Conservation (phyloP, 2,113 vertebrate species). For the Oreocharis arfaki region DNA sequence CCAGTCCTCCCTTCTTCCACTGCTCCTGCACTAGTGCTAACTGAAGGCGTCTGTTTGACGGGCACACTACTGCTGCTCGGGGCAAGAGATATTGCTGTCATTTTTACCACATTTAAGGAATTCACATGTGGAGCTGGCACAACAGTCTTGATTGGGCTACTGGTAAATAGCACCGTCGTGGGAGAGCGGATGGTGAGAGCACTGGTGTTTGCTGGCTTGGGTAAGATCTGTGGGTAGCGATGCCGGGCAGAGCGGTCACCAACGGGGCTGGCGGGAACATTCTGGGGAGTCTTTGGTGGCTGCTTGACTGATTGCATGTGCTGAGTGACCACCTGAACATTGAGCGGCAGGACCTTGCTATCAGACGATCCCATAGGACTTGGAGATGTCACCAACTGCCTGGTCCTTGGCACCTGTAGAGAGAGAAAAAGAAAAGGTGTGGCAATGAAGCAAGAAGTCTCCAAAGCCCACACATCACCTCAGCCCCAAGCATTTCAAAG, state of each 20-base stretch:
- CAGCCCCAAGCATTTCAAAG: not conserved
- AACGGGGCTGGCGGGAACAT: conserved; percentile 80
- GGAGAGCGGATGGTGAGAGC: conserved; percentile 90
- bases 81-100: conserved; percentile 91
- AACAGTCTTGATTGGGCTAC: conserved; percentile 93
- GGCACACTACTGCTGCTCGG: conserved; percentile 76
- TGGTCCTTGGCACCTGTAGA: conserved; percentile 84
- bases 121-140: conserved; percentile 89
- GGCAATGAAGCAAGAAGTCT: not conserved
- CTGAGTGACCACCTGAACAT: conserved; percentile 95
- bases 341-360: conserved; percentile 89
- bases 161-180: conserved; percentile 90
- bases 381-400: conserved; percentile 87
- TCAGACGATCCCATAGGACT: conserved; percentile 85
- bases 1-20: conserved; percentile 74
- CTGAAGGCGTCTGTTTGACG: conserved; percentile 81
- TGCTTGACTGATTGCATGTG: conserved; percentile 89
- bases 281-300: conserved; percentile 87
- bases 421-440: not conserved
- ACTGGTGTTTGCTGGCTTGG: conserved; percentile 87
- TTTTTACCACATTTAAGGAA: conserved; percentile 92
- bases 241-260: conserved; percentile 90
- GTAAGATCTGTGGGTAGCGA: conserved; percentile 93
- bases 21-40: conserved; percentile 58
- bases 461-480: not conserved